Evolutionary conservation across 1,140 invertebrate species (phyloP), one percentile per base, ranked within the genome.

Genomic region (Elysia chlorotica): DNA sequence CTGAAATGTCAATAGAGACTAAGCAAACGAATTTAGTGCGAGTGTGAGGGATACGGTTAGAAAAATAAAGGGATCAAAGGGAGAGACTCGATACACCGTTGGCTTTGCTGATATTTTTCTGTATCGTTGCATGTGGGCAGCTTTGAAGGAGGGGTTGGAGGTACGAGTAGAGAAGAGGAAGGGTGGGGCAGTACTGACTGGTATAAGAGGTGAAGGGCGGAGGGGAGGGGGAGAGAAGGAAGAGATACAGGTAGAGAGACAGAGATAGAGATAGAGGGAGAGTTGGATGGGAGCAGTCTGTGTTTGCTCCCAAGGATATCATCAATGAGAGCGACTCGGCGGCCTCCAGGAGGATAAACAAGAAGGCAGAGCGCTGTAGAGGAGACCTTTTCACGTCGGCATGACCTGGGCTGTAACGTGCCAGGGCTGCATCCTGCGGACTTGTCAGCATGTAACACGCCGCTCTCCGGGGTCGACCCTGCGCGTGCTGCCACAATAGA

Each of bases 361-460:
- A 28, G 28, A 33, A 23, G 35, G 28, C 48, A 19, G 19, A 21
- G 23, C 28, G 38, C 65, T 28, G 17, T 56, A 35, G 41, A 28
- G 21, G 41, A 21, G 65, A 30, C 56, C 65, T 56, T 68, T 68
- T 68, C 65, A 68, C 65, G 14, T 14, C 41, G 25, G 41, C 2
- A 68, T 68, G 65, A 56, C 28, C 17, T 30, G 23, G 17, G 38
- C 35, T 56, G 10, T 68, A 28, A 35, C 65, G 65, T 68, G 65
- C 17, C 41, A 14, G n/a, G 65, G 56, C 53, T 68, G 65, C 65
- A 48, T 54, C 65, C 65, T 68, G n/a, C 25, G 48, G 65, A 28
- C 48, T 68, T 68, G 35, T 35, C 65, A 1, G 65, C 65, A 68
- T 48, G 65, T 68, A 54, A 68, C 53, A 68, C 48, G 65, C n/a